Conservation (phyloP, 2,797 vertebrate genomes). For the Galaxias olidus region DNA sequence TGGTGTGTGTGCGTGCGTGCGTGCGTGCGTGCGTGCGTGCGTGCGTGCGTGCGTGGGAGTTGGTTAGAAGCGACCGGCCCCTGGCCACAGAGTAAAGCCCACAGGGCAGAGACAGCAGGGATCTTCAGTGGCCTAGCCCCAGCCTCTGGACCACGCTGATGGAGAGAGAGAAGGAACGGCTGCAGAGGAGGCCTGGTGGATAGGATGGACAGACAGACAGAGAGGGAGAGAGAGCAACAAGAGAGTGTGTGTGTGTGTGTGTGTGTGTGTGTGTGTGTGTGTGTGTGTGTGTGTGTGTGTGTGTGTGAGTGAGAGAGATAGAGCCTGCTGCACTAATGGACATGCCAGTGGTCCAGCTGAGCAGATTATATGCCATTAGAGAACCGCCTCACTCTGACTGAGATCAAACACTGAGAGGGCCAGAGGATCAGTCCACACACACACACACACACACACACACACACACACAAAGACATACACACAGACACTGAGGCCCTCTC, state of each 20-base stretch:
- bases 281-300: background rate
- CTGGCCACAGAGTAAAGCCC: no score
- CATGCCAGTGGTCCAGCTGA: slow-evolving; percentile 1
- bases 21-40: no score
- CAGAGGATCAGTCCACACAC: background rate
- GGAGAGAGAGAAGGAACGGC: background rate
- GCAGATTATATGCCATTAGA: slow-evolving; percentile 10
- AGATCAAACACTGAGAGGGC: background rate
- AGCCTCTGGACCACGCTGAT: no score
- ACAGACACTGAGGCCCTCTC: slow-evolving; percentile 21
- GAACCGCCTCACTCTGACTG: background rate
- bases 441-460: no score
- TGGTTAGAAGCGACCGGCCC: no score
- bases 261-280: background rate
- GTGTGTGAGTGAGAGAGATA: background rate
- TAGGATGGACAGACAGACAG: no score
- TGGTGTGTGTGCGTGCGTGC: no score
- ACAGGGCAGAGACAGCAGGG: no score
- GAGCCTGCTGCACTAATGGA: slow-evolving; percentile 2
- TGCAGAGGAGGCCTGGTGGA: background rate
- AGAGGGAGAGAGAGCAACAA: background rate
- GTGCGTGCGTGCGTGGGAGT: no score
- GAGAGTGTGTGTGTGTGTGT: background rate
- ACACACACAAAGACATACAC: background rate
- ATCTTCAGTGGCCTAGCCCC: no score